These are phyloP conservation scores for Drosophila melanocephala DNA, from an alignment of 2,888 invertebrate species.

Conservation along the genomic window DNA sequence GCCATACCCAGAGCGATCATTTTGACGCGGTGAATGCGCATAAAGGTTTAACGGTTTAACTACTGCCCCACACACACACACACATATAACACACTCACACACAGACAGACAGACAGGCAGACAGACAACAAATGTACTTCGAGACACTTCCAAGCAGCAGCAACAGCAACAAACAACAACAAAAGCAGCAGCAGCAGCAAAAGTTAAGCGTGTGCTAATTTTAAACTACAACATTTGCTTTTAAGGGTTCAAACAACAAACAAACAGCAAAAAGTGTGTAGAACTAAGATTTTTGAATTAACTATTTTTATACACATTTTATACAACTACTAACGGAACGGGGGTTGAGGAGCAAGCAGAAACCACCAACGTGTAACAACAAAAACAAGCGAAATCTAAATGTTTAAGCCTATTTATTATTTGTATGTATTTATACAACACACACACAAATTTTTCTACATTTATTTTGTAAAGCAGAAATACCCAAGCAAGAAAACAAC, in stretches of 20 bases:
- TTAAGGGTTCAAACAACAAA: constrained; percentile 32
- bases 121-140: constrained; percentile 44
- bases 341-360: background rate
- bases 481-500: constrained; percentile 44
- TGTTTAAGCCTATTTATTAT: constrained; percentile 78
- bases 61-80: constrained; percentile 13
- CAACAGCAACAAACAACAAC: constrained; percentile 21
- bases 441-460: constrained; percentile 64
- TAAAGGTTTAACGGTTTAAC: constrained; percentile 24
- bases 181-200: background rate
- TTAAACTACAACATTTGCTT: constrained; percentile 57
- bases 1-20: constrained; percentile 73
- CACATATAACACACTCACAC: background rate
- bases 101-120: background rate
- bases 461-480: constrained; percentile 62
- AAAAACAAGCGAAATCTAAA: constrained; percentile 52
- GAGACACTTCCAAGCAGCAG: constrained; percentile 51
- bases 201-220: constrained; percentile 60
- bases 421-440: constrained; percentile 64
- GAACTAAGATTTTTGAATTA: constrained; percentile 68
- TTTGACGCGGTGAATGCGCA: constrained; percentile 72
- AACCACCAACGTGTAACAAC: constrained; percentile 26
- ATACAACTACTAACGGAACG: constrained; percentile 22
- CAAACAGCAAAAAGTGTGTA: constrained; percentile 52
- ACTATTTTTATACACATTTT: constrained; percentile 75